These are phyloP conservation scores for Heliconius ethilla DNA, from an alignment of 2,888 invertebrate genomes.

Conservation along the genomic window DNA sequence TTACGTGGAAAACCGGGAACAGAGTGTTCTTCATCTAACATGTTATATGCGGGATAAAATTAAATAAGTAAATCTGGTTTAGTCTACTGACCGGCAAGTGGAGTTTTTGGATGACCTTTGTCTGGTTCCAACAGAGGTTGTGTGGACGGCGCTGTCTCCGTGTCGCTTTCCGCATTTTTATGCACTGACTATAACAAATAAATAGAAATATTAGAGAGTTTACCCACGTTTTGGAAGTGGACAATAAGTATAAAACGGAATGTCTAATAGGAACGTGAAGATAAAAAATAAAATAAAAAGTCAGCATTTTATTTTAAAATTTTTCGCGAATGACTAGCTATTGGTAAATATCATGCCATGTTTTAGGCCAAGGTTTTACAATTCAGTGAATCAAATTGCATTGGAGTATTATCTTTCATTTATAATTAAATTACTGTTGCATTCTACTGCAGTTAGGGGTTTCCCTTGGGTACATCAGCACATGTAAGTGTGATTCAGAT, in stretches of 20 bases:
- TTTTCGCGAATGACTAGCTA: too few relatives aligned
- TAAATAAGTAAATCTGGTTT: not conserved
- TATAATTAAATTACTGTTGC: not conserved
- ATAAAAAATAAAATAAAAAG: too few relatives aligned
- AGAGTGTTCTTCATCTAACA: not conserved
- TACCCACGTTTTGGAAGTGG: too few relatives aligned
- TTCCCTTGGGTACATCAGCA: not conserved
- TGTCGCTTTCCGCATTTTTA: constrained; percentile 43
- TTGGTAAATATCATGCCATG: not conserved
- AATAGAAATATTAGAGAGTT: not conserved
- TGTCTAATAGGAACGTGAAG: too few relatives aligned
- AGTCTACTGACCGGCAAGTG: constrained; percentile 68
- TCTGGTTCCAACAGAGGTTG: constrained; percentile 75
- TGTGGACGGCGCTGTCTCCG: constrained; percentile 44
- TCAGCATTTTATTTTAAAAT: too few relatives aligned
- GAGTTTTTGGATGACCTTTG: constrained; percentile 67
- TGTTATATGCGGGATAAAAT: not conserved
- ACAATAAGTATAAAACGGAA: too few relatives aligned
- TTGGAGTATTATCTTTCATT: constrained; percentile 1
- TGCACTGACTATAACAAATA: constrained; percentile 21
- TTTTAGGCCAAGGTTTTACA: constrained; percentile 4
- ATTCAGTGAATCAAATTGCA: constrained; percentile 4
- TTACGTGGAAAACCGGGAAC: too few relatives aligned
- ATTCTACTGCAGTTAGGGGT: not conserved
- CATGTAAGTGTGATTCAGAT: not conserved